These are phyloP conservation scores for Pseudorhiza aurosa DNA, from an alignment of 30 jellyfish, hydroid and myxozoan genomes.

Conservation along the genomic window DNA sequence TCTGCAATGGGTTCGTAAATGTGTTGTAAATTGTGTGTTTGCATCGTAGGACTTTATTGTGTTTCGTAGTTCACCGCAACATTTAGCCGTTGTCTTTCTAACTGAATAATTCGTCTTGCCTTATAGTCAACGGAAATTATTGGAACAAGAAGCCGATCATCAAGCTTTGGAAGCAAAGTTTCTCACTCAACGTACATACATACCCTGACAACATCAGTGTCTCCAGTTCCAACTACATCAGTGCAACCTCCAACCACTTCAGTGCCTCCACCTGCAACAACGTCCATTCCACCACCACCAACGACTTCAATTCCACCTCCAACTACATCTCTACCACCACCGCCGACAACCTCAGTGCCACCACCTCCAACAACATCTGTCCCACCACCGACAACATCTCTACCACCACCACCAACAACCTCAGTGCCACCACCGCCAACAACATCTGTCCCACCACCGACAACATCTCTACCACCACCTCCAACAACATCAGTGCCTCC, in stretches of 20 bases:
- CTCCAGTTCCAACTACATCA: not conserved
- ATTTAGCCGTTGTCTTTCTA: no score
- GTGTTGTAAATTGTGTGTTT: no score
- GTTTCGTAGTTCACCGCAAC: no score
- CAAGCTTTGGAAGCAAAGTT: no score
- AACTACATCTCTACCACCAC: conserved; percentile 24
- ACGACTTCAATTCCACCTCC: conserved; percentile 32
- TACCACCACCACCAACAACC: not conserved
- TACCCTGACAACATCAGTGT: not conserved
- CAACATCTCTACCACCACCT: not conserved
- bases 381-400: not conserved
- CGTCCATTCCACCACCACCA: not conserved
- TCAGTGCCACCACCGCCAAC: not conserved
- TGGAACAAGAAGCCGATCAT: no score
- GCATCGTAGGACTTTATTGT: no score
- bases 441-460: not conserved
- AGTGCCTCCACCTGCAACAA: not conserved
- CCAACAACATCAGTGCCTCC: not conserved
- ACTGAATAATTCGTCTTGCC: no score
- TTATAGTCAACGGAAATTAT: no score
- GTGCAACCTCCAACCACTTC: not conserved
- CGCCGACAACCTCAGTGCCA: conserved; percentile 7
- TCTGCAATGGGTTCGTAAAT: no score
- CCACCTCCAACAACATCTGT: conserved; percentile 11
- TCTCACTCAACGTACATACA: no score